These are phyloP conservation scores for Diachrysia chrysitis DNA, from an alignment of 2,888 invertebrate species.

Conservation along the genomic window DNA sequence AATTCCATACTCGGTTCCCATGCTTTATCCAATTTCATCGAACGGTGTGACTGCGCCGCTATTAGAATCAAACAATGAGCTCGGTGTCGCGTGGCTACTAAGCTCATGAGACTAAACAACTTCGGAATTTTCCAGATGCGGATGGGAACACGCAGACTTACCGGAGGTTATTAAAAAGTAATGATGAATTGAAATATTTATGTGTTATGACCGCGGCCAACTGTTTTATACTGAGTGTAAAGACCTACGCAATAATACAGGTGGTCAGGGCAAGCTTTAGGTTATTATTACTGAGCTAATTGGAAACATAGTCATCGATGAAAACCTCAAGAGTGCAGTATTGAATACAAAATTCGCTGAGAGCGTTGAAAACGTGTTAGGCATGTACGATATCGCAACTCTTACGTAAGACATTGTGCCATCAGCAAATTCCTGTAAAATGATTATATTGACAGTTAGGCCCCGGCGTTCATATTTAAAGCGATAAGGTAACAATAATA, in stretches of 20 bases:
- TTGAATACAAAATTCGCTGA: constrained; percentile 72
- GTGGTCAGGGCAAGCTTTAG: constrained; percentile 6
- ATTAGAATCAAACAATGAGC: constrained; percentile 84
- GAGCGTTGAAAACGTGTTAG: constrained; percentile 69
- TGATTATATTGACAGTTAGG: constrained; percentile 60
- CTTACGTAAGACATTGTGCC: constrained; percentile 74
- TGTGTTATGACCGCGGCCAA: constrained; percentile 19
- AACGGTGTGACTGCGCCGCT: constrained; percentile 78
- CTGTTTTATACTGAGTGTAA: constrained; percentile 18
- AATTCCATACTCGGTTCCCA: constrained; percentile 86
- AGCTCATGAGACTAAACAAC: constrained; percentile 76
- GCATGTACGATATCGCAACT: constrained; percentile 71
- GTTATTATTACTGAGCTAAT: constrained; percentile 44
- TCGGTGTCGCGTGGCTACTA: constrained; percentile 80
- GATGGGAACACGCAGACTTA: constrained; percentile 63
- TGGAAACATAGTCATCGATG: constrained; percentile 63
- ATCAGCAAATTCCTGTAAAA: constrained; percentile 78
- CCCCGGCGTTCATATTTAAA: constrained; percentile 22
- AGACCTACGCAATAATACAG: constrained; percentile 14
- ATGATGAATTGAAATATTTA: constrained; percentile 41
- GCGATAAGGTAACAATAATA: constrained; percentile 33
- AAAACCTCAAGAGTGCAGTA: constrained; percentile 62
- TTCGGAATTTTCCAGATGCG: constrained; percentile 74
- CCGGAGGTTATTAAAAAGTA: constrained; percentile 55
- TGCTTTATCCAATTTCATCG: constrained; percentile 88